Base-by-base conservation (phyloP, 2,888 invertebrate species). In the Ichneumon xanthorius region DNA sequence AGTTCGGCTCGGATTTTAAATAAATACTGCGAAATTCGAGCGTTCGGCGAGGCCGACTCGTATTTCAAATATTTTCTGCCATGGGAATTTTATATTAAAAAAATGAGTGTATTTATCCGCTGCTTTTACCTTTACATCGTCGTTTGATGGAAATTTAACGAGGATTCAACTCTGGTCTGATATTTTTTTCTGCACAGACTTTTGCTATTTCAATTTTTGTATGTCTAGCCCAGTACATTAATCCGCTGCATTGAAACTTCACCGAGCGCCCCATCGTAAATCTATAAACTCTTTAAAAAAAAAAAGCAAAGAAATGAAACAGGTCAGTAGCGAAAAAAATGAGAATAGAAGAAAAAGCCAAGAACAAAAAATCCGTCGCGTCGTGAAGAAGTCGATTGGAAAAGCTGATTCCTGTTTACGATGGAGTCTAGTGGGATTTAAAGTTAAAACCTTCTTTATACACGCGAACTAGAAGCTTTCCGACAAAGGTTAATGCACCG, bases 401-500 rank as follows among this genome's bases (percentile, higher is more conserved):
- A 75, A 75, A 79, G 83, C 77, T 80, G 70, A 76, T 80, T 71
- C 55, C 71, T 77, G 82, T 77, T 71, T 72, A 82, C 84, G 70
- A 53, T 45, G 37, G 55, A 50, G 53, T 63, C 65, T 53, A 50
- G 73, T 48, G 79, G 61, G 79, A 76, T 80, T 84, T 80, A 37
- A 50, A 75, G 76, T 77, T 76, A 76, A 84, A 80, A 76, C 75
- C 84, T 80, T 80, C 76, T 84, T 80, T 84, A 67, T 76, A 67
- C 75, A 76, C 80, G 76, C 55, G 73, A 76, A 70, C 70, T 75
- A 70, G 75, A 76, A 26, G 68, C 40, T 40, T 68, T 65, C 65
- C 71, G 80, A 84, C 84, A 80, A 84, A 84, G 71, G 76, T 71
- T 84, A 80, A 76, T 84, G 76, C 84, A 45, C 76, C 71, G 84